Evolutionary conservation across 2,797 vertebrate species (phyloP), one percentile per base, ranked within the genome.

Genomic region (Delichon dasypus): DNA sequence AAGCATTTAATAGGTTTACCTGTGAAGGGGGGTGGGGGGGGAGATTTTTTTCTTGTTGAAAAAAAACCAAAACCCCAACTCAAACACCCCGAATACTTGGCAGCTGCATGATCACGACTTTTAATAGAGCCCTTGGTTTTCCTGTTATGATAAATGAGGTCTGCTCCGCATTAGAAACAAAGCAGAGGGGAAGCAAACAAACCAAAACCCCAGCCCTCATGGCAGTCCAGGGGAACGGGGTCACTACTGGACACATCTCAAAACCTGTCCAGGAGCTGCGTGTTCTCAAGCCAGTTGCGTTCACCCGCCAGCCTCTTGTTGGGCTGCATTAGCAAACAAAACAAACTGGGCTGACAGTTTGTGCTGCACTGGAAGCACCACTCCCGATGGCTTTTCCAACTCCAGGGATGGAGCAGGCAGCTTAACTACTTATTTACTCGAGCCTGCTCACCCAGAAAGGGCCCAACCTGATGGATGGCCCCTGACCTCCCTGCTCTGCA

Each of bases 281-380:
- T 95, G 96, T 94, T 92, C 94, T 78, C 89, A 15, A 86, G 78
- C 44, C 0, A 7, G 16, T 16, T 80, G 32, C 32, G 48, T 86
- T 93, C n/a, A 83, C 86, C 83, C 92, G 73, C 67, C 53, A 65
- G 53, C 70, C 26, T 3, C 86, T 93, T 93, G 64, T 79, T 88
- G 93, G 93, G 93, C 91, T 90, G 22, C 85, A 60, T 90, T 86
- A 93, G 74, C 88, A 94, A 96, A 66, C 94, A 88, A 96, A 97
- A 96, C 94, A 97, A 93, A 67, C 76, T 7, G 68, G 50, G 44
- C 78, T 82, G 88, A 78, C 66, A 48, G 78, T 44, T 48, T 93
- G 88, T 75, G 80, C 89, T 92, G 71, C 4, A 8, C 76, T 80
- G 68, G 70, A 62, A 79, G 5, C 79, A 40, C 88, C 75, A 36